A percentile compares a stretch with the other conserved stretches of the same genome.
Conservation (phyloP, 2,113 vertebrate genomes). For the Sinosuthora webbiana region DNA sequence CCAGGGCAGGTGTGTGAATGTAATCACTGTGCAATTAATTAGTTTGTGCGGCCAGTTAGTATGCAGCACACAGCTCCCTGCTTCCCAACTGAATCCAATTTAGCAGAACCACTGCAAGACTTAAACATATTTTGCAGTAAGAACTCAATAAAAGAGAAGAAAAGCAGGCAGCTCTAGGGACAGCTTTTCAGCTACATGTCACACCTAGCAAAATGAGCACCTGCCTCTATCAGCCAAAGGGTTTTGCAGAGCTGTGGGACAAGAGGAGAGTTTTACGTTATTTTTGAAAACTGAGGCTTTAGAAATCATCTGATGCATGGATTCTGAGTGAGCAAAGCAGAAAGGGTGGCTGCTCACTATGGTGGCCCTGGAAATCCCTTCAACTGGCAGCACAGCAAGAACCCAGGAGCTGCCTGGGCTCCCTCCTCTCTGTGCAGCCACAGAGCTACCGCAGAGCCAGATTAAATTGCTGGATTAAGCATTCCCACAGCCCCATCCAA, state of each 20-base stretch:
- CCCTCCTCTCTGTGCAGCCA: not conserved
- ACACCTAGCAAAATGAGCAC: not conserved
- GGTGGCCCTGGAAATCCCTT: not conserved
- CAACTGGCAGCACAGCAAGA: constrained; percentile 7
- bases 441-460: not conserved
- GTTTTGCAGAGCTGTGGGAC: not conserved
- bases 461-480: constrained; percentile 60
- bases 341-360: not conserved
- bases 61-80: not conserved
- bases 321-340: not conserved
- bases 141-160: not conserved
- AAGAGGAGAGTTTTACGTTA: not conserved
- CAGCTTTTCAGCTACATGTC: not conserved
- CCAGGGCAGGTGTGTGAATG: not conserved
- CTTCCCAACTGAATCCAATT: not conserved
- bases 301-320: not conserved
- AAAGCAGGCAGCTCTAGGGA: not conserved
- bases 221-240: not conserved
- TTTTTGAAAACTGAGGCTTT: not conserved
- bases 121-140: not conserved
- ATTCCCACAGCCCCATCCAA: not conserved
- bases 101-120: not conserved
- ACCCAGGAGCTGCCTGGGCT: not conserved
- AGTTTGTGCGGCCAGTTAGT: not conserved
- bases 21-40: constrained; percentile 4